A percentile compares a stretch with the other conserved stretches of the same genome.
Conservation (phyloP, 2,797 vertebrate genomes). For the Xenentodon cancila region DNA sequence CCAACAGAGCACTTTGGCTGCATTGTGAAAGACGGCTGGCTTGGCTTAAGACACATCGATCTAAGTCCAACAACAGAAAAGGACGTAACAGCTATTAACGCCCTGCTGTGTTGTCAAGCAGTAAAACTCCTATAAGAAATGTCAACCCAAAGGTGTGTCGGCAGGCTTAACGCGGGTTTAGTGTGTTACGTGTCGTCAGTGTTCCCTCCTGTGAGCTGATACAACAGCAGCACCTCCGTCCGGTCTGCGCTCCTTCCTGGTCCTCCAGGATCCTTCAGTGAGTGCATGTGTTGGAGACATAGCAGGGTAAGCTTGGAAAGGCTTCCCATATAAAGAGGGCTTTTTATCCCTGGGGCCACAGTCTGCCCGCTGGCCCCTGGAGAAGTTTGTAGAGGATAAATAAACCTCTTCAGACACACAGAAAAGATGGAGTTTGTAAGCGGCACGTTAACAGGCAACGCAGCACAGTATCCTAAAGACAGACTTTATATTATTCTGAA, state of each 20-base stretch:
- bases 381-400: conserved; percentile 78
- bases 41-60: no score
- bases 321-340: conserved; percentile 69
- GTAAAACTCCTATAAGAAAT: background rate
- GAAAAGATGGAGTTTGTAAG: conserved; percentile 63
- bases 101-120: background rate
- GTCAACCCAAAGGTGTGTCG: background rate
- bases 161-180: background rate
- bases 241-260: conserved; percentile 44
- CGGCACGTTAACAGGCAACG: conserved; percentile 28
- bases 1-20: no score
- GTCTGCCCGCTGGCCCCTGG: conserved; percentile 59
- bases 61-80: no score
- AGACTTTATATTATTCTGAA: conserved; percentile 71
- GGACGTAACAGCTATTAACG: no score
- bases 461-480: conserved; percentile 59
- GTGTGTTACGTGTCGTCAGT: background rate
- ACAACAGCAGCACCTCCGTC: conserved; percentile 21
- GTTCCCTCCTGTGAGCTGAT: conserved; percentile 16
- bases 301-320: conserved; percentile 48
- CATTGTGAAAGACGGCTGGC: no score
- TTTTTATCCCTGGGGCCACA: conserved; percentile 67
- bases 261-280: conserved; percentile 17
- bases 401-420: conserved; percentile 74
- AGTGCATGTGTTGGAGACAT: conserved; percentile 1